These are phyloP conservation scores for Erannis defoliaria DNA, from an alignment of 2,888 invertebrate species.

Conservation along the genomic window DNA sequence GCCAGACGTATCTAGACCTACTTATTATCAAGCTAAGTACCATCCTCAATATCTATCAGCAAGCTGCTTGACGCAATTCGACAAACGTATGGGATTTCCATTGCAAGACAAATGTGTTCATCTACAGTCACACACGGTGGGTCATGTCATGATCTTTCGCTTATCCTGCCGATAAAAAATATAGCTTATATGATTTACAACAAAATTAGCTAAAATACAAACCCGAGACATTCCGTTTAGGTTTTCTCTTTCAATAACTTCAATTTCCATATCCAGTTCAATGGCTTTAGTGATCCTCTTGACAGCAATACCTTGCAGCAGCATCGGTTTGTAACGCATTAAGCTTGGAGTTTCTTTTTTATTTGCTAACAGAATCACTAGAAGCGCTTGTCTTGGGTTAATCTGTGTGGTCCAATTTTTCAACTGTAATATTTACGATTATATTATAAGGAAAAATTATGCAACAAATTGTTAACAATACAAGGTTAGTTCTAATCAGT, in stretches of 20 bases:
- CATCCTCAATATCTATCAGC: no score
- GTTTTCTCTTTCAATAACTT: conserved; percentile 77
- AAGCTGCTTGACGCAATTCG: no score
- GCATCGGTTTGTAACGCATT: conserved; percentile 63
- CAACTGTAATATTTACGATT: conserved; percentile 59
- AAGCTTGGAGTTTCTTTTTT: conserved; percentile 75
- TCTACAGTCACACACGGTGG: no score
- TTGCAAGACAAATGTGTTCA: no score
- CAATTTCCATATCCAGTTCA: conserved; percentile 79
- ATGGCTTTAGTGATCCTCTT: conserved; percentile 73
- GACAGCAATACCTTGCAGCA: conserved; percentile 77
- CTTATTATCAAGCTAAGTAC: no score
- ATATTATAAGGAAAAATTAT: no score
- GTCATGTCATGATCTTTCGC: no score
- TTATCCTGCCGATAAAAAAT: background rate
- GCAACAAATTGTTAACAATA: no score
- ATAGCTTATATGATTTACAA: background rate
- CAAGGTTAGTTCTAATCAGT: no score
- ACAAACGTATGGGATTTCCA: no score
- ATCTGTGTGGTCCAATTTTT: conserved; percentile 72
- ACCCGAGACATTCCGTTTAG: conserved; percentile 66
- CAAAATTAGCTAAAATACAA: conserved; percentile 7
- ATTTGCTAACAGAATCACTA: conserved; percentile 69
- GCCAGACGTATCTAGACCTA: no score
- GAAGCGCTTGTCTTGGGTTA: conserved; percentile 69